phyloP scores from a whole-genome alignment of 2,113 vertebrate species.

The Patagioenas fasciata region DNA sequence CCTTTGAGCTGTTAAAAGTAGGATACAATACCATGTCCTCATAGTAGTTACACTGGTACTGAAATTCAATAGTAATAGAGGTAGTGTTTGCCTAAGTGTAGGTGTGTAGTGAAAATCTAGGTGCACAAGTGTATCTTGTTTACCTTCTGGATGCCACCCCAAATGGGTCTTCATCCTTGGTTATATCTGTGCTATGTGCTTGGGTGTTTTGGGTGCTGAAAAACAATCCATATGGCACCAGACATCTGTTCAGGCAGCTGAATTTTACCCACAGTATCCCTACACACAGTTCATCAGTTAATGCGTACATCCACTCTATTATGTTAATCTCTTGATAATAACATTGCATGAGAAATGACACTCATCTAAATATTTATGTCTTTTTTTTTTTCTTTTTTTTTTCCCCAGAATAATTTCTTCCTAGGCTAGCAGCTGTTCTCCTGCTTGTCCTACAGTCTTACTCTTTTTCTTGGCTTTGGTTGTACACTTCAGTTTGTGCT shows the following conservation, averaged over 20 bases:
- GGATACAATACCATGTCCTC: neutral
- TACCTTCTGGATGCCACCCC: neutral
- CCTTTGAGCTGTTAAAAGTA: neutral
- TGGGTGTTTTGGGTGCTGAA: neutral
- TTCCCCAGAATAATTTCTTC: neutral
- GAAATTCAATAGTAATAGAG: neutral
- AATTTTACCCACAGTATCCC: neutral
- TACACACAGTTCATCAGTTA: neutral
- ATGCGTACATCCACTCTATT: neutral
- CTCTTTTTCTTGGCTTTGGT: neutral
- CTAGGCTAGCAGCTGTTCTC: neutral
- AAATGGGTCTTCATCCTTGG: neutral
- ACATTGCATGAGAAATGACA: neutral
- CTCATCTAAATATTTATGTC: neutral
- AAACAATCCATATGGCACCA: fast-evolving
- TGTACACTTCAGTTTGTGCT: conserved; percentile 2
- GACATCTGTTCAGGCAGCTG: neutral
- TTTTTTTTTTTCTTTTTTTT: neutral
- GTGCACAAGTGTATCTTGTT: neutral
- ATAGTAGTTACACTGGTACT: neutral
- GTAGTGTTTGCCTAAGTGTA: neutral
- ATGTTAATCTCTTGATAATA: neutral
- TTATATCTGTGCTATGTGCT: fast-evolving
- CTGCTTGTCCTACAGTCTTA: neutral
- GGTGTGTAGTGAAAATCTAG: neutral